Evolutionary conservation across 2,797 vertebrate species (phyloP).

Genomic region (Tenualosa ilisha): DNA sequence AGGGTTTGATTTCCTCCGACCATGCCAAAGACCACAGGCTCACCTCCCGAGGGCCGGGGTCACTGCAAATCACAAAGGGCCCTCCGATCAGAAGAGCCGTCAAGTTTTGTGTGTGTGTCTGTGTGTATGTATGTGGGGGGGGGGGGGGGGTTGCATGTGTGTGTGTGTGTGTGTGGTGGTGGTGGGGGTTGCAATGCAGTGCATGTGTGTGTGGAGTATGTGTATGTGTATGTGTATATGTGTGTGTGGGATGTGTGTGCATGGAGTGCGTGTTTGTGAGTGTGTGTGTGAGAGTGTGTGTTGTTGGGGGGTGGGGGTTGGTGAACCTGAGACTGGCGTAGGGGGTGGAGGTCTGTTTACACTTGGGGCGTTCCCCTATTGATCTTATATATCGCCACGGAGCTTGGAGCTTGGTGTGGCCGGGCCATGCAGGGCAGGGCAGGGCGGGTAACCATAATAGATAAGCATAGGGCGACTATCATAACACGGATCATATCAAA

Average conservation of each 20-base stretch:
- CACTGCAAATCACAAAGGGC: slow-evolving; percentile 46
- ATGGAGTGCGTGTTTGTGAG: not conserved
- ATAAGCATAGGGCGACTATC: slow-evolving; percentile 60
- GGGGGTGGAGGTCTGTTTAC: slow-evolving; percentile 62
- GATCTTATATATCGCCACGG: slow-evolving; percentile 64
- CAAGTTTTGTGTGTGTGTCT: slow-evolving; percentile 17
- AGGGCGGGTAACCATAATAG: slow-evolving; percentile 64
- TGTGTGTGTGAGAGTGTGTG: not conserved
- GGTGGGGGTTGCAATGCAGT: not conserved
- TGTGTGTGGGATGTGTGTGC: not conserved
- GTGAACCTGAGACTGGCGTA: slow-evolving; percentile 24
- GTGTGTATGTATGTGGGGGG: no score
- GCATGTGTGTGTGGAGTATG: no score
- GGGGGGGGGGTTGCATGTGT: no score
- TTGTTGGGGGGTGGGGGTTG: not conserved
- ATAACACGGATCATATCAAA: slow-evolving; percentile 59
- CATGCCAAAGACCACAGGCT: slow-evolving; percentile 75
- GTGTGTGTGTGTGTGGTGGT: not conserved
- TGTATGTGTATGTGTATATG: no score
- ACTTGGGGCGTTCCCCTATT: slow-evolving; percentile 69
- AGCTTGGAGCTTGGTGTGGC: slow-evolving; percentile 29
- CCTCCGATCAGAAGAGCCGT: slow-evolving; percentile 29
- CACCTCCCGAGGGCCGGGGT: slow-evolving; percentile 64
- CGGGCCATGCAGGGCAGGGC: slow-evolving; percentile 20
- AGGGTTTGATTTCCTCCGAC: slow-evolving; percentile 68